Conservation (phyloP, 2,797 vertebrate species). For the Cuculus canorus region DNA sequence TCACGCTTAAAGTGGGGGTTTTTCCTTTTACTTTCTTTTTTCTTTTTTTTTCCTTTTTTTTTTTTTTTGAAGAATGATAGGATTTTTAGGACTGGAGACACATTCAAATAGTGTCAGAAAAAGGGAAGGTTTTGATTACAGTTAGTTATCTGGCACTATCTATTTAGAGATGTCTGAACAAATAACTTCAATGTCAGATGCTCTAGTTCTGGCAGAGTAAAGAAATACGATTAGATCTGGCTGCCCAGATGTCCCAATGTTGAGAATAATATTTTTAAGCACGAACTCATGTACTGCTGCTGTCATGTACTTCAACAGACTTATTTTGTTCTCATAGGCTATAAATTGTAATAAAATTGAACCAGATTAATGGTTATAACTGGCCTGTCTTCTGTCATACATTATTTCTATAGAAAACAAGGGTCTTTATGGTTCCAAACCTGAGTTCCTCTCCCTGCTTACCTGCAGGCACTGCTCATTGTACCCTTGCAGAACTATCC, state of each 20-base stretch:
- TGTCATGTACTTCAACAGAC: conserved; percentile 60
- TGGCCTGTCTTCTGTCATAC: conserved; percentile 6
- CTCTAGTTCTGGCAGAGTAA: conserved; percentile 48
- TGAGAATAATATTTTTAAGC: conserved; percentile 60
- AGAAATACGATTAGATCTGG: conserved; percentile 68
- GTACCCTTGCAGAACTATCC: not conserved
- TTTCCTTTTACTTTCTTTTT: too few species aligned
- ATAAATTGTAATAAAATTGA: conserved; percentile 57
- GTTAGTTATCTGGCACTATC: conserved; percentile 56
- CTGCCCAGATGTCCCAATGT: conserved; percentile 56
- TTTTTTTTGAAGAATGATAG: not conserved
- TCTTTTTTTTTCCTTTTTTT: not conserved
- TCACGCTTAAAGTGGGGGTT: not conserved
- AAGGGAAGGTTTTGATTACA: conserved; percentile 59
- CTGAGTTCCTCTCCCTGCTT: not conserved
- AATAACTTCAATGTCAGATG: conserved; percentile 51
- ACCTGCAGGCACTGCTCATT: not conserved
- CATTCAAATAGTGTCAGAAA: conserved; percentile 32
- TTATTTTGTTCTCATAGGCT: conserved; percentile 40
- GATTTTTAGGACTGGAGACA: not conserved
- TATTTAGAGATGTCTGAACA: conserved; percentile 43
- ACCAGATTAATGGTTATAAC: conserved; percentile 45
- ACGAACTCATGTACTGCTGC: conserved; percentile 63
- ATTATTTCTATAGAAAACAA: conserved; percentile 30
- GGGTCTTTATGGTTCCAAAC: not conserved